Base-by-base conservation (phyloP, 2,888 invertebrate genomes). In the Nephrotoma guestfalica region DNA sequence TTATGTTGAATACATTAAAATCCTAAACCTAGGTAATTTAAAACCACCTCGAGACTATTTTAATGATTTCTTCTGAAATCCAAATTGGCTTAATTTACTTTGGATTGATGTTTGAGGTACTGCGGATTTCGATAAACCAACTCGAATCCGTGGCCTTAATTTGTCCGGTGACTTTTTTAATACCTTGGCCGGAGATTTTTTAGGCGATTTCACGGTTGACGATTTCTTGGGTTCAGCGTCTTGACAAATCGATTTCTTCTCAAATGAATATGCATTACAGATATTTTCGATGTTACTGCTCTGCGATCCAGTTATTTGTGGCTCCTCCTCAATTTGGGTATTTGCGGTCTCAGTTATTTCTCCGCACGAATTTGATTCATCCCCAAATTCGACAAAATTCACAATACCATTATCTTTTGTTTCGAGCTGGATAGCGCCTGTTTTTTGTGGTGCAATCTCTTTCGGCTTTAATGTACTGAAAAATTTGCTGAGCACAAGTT, bases 61-160 rank as follows among this genome's bases (percentile, higher is more conserved):
- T 71, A 71, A 71, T 9, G 71, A 71, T 84, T 84, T 84, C 84
- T 85, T 85, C 13, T 85, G 85, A 43, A 85, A 85, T 18, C 85
- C 85, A 85, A 85, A 85, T 41, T 85, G 85, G 11, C 85, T 85
- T 85, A 85, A 85, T 85, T 85, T 85, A 43, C 42, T 85, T 85
- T 85, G 85, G 18, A 85, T 18, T 2, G 85, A 84, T 84, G 84
- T 6, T 85, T 18, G 18, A 4, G 42, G 4, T 43, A 43, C 11
- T 4, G 85, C 43, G 2, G 6, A 43, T 45, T 85, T 85, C 6
- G 85, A 85, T 18, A 85, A 30, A 9, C 85, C 85, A 7, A 43
- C 11, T 13, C 85, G 15, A 11, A 41, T 85, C 2, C 43, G 30
- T 45, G 41, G 18, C 18, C 18, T 85, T 45, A 6, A 13, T 18